Conservation (phyloP, 2,888 invertebrate species). For the Leptogaster cylindrica region DNA sequence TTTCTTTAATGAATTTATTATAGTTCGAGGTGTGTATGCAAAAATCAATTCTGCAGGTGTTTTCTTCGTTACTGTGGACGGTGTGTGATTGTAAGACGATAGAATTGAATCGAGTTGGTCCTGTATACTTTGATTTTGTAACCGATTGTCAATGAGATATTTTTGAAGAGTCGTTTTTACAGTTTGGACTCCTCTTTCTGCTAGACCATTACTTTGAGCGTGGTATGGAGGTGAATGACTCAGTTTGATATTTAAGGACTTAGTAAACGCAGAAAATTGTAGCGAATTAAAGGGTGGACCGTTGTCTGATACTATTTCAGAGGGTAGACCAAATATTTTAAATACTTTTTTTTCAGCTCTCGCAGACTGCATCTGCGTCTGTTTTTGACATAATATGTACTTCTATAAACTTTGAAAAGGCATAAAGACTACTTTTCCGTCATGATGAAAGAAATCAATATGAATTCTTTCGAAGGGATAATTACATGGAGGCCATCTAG, state of each 20-base stretch:
- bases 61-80: too few species aligned
- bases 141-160: neutral
- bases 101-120: neutral
- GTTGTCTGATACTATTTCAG: neutral
- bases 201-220: neutral
- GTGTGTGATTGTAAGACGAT: too few species aligned
- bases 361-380: too few species aligned
- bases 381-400: too few species aligned
- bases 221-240: neutral
- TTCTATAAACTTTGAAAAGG: too few species aligned
- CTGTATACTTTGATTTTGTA: neutral
- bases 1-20: neutral
- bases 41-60: neutral
- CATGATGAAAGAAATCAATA: neutral
- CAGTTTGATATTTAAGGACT: neutral
- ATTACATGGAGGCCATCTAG: neutral
- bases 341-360: too few species aligned
- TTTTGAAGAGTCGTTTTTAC: neutral
- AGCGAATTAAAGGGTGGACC: neutral
- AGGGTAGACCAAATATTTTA: slow-evolving; percentile 1
- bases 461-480: slow-evolving; percentile 12
- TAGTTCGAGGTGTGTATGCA: neutral
- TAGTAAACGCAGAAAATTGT: neutral
- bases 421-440: too few species aligned
- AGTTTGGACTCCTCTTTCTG: neutral